phyloP scores from a whole-genome alignment of 2,888 invertebrate genomes.

The Scaptomyza caliginosa region DNA sequence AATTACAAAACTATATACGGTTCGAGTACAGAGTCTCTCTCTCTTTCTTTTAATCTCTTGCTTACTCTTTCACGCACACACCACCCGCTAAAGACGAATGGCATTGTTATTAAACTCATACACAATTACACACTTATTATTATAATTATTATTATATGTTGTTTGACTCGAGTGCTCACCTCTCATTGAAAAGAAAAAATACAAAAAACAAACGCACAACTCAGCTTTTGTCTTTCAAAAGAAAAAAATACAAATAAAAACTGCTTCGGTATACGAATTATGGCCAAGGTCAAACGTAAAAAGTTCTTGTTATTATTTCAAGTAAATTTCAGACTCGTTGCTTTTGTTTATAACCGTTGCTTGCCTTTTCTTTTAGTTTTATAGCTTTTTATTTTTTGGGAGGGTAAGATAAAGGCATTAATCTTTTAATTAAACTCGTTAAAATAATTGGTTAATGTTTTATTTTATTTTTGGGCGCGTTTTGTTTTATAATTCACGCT shows the following conservation, averaged over 20 bases:
- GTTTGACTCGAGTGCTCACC: slow-evolving; percentile 13
- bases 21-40: slow-evolving; percentile 14
- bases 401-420: background rate
- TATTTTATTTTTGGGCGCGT: background rate
- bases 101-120: slow-evolving; percentile 44
- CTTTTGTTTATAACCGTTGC: slow-evolving; percentile 20
- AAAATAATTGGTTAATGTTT: slow-evolving; percentile 2
- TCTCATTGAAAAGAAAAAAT: slow-evolving; percentile 56
- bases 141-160: slow-evolving; percentile 2
- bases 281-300: slow-evolving; percentile 76
- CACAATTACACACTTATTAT: slow-evolving; percentile 16
- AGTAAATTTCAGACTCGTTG: slow-evolving; percentile 45
- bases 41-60: background rate
- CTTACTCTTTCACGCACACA: slow-evolving; percentile 8
- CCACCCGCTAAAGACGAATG: slow-evolving; percentile 29
- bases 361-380: slow-evolving; percentile 1
- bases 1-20: slow-evolving; percentile 70
- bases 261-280: slow-evolving; percentile 62
- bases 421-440: slow-evolving; percentile 12
- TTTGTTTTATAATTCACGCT: too few relatives aligned
- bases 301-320: slow-evolving; percentile 78
- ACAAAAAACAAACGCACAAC: slow-evolving; percentile 45
- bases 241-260: slow-evolving; percentile 43
- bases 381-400: slow-evolving; percentile 2
- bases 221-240: slow-evolving; percentile 65